Evolutionary conservation across 2,888 invertebrate species (phyloP).

Genomic region (Drosophila melanocephala): DNA sequence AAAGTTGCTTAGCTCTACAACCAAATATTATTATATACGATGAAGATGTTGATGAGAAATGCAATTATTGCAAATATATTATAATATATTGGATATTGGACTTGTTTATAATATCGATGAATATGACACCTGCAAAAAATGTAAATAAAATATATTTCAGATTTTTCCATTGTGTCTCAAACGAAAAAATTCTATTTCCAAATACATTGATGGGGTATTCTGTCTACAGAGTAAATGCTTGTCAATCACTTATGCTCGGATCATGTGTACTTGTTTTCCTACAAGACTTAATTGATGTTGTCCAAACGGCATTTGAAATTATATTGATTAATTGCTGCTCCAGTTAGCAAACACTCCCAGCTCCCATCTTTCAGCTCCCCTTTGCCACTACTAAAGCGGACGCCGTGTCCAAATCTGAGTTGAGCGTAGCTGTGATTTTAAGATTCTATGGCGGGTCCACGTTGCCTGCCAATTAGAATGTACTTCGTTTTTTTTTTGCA

Average conservation of each 20-base stretch:
- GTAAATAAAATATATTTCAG: not conserved
- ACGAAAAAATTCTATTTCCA: not conserved
- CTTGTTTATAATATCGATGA: not conserved
- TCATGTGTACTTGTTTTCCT: constrained; percentile 40
- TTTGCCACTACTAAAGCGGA: constrained; percentile 17
- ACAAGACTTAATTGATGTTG: constrained; percentile 58
- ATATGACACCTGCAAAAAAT: not conserved
- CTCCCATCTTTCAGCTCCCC: not conserved
- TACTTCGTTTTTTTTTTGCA: not conserved
- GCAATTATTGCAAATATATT: not conserved
- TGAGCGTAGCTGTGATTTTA: not conserved
- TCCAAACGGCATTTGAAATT: constrained; percentile 21
- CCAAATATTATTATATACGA: constrained; percentile 8
- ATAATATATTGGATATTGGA: not conserved
- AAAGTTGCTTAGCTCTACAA: constrained; percentile 24
- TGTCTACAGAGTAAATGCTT: constrained; percentile 6
- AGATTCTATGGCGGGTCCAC: constrained; percentile 28
- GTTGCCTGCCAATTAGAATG: constrained; percentile 70
- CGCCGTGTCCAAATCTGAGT: constrained; percentile 24
- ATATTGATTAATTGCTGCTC: constrained; percentile 63
- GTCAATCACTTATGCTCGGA: not conserved
- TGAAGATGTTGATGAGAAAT: constrained; percentile 1
- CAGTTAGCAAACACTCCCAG: constrained; percentile 33
- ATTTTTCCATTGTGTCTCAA: not conserved
- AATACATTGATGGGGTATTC: not conserved